Conservation (phyloP, 2,888 invertebrate genomes). For the Tipula vernalis region DNA sequence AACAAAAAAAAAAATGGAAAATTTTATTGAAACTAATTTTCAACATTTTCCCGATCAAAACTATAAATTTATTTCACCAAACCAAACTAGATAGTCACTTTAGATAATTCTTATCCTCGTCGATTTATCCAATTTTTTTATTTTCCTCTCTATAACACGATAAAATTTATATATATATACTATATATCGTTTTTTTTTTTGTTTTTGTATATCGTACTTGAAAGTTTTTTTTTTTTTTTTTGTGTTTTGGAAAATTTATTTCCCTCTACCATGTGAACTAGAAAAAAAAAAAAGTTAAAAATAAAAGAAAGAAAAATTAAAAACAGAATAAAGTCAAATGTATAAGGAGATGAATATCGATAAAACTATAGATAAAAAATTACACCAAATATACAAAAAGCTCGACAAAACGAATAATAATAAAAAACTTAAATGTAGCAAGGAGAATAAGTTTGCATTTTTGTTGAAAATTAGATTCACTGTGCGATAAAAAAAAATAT, state of each 20-base stretch:
- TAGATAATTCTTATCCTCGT: background rate
- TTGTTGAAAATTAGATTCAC: background rate
- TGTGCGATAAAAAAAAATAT: background rate
- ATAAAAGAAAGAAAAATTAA: background rate
- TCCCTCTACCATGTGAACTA: background rate
- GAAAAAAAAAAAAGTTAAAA: background rate
- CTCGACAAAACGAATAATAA: background rate
- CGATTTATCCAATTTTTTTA: background rate
- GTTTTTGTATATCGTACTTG: background rate
- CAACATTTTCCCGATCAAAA: background rate
- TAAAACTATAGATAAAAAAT: background rate
- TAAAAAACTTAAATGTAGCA: background rate
- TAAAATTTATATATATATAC: background rate
- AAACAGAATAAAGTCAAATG: background rate
- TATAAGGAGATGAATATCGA: background rate
- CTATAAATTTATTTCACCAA: slow-evolving; percentile 4
- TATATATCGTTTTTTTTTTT: background rate
- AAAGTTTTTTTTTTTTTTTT: background rate
- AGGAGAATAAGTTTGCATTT: background rate
- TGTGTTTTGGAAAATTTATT: background rate
- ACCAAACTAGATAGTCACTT: slow-evolving; percentile 4
- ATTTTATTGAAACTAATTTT: slow-evolving; percentile 4
- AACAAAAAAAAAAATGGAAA: background rate
- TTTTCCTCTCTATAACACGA: background rate
- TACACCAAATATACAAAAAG: background rate